Base-by-base conservation (phyloP, 1,140 invertebrate species). In the Elymnias hypermnestra region DNA sequence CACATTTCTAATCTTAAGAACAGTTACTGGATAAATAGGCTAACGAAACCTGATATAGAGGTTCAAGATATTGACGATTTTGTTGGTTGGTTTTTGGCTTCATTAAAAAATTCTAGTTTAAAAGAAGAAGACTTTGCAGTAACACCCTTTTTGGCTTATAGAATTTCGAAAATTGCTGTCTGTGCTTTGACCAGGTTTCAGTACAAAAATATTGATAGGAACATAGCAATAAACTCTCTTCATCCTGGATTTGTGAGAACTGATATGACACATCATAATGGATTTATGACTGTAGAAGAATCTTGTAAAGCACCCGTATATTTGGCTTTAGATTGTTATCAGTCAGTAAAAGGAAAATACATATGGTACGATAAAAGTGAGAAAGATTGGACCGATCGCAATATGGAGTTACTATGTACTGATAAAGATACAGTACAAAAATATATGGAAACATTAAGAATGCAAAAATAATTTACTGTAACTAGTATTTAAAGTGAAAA, bases 1-100 rank as follows among this genome's bases (percentile, higher is more conserved):
- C 89, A 89, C 56, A 65, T 91, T 15, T 81, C 75, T 1, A 81
- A 68, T 44, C 83, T 89, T 62, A 88, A 88, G 37, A 88, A 88
- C 18, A 37, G 37, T 9, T 36, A 66, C 13, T 75, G 69, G 69
- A 57, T 66, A 9, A 18, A 57, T 3, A 53, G 43, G 26, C 38
- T 74, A 6, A 57, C 57, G 5, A 63, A 50, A 7, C 47, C 53
- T 2, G 43, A 65, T 33, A 3, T 92, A 5, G 89, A 88, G 2
- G 76, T 88, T 39, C 70, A 87, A n/a, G 75, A 89, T 55, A 67
- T 94, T 1, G 74, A 79, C 53, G 65, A 72, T n/a, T 66, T 63
- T 19, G 41, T 66, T 0, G 18, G 49, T 12, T 66, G 59, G 59
- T 66, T 52, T 39, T 51, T 63, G 14, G 28, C 48, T 19, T 66